Evolutionary conservation across 1,140 invertebrate species (phyloP), one percentile per base, ranked within the genome.

Genomic region (Pseudomyrmex gracilis): DNA sequence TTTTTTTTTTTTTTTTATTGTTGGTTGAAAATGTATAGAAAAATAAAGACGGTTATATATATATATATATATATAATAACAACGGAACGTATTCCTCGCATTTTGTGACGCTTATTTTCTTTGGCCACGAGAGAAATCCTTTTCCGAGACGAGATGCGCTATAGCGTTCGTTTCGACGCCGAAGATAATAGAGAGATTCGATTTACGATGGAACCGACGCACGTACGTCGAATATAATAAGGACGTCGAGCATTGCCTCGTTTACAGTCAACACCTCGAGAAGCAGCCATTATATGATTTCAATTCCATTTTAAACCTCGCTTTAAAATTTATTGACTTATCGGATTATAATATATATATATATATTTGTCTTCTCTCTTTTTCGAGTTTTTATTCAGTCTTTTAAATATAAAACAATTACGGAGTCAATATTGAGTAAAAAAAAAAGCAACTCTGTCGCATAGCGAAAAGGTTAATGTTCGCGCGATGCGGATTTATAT

Each of bases 281-380:
- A 8, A 12, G 20, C 85, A 76, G 64, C 22, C 71, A 71, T 86
- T 86, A 77, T 86, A 77, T n/a, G 60, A 77, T 70, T 83, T 45
- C 64, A 47, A 86, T 86, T 87, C 17, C 70, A 85, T 71, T 86
- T 86, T 86, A 34, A 34, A 34, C 5, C 5, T 34, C 5, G n/a
- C 20, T 53, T 53, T 71, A 87, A 67, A 86, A 86, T 87, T 87
- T 86, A 77, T 85, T 85, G 74, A 34, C 34, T 55, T 55, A 70
- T 51, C 84, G 22, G 5, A 47, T 74, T 20, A 13, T 51, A 45
- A 45, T 80, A 77, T 73, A 49, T 4, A 10, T 3, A 15, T 12
- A 34, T 34, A 34, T 34, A 34, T 7, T 7, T 0, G 17, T 10
- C 47, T 20, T 64, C 61, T 7, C 7, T 45, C 61, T 45, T 20